Evolutionary conservation across 2,113 vertebrate genomes (phyloP).

Genomic region (Apodemus sylvaticus): DNA sequence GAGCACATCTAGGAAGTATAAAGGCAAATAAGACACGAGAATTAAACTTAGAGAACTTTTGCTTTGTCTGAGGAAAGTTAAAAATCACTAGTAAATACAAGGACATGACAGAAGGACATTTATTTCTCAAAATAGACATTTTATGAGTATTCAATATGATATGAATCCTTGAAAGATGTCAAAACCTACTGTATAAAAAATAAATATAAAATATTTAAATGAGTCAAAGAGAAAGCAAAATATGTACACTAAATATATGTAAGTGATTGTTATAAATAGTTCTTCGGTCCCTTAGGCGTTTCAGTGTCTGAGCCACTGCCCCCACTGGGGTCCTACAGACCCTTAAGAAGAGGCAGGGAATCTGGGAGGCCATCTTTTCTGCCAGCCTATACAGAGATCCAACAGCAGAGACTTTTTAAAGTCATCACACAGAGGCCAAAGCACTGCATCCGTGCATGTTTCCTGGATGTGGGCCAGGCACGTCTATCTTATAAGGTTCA

Average conservation of each 20-base stretch:
- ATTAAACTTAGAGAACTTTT: background rate
- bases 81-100: background rate
- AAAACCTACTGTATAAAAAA: background rate
- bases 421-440: background rate
- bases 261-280: background rate
- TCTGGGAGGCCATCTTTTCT: background rate
- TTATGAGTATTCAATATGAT: background rate
- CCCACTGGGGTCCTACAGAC: background rate
- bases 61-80: background rate
- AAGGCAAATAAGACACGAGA: background rate
- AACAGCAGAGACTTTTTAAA: background rate
- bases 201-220: background rate
- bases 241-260: background rate
- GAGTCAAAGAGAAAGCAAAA: background rate
- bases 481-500: background rate
- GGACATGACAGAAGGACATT: background rate
- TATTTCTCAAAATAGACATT: constrained; percentile 30
- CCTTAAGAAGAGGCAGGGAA: background rate
- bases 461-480: accelerated
- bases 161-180: background rate
- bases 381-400: background rate
- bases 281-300: background rate
- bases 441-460: background rate
- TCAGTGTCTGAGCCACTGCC: background rate
- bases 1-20: background rate